Base-by-base conservation (phyloP, 2,888 invertebrate species). In the Antheraea yamamai region DNA sequence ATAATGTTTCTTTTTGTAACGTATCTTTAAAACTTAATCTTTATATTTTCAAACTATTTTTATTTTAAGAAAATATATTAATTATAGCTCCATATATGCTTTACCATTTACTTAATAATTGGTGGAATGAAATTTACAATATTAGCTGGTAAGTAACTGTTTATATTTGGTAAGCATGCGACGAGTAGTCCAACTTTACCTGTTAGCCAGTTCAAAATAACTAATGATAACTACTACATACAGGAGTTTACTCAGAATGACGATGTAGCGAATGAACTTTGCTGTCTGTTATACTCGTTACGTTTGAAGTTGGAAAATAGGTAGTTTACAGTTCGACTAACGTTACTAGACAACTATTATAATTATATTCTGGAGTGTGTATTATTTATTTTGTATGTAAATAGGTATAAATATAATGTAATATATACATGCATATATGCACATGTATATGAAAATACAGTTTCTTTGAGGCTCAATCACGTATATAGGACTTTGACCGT, bases 151-250 rank as follows among this genome's bases (percentile, higher is more conserved):
- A 47, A 30, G 26, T 75, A 70, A 30, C 58, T 64, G 66, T 58
- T 8, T 70, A 74, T 73, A 71, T 66, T 61, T 71, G 74, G 61
- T 61, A 64, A 72, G 47, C 61, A 72, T 77, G 78, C 81, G 81
- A 84, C 79, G 79, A 79, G 79, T 81, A 78, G 78, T 78, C 78
- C 75, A 83, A 87, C 80, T 85, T 85, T 79, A 78, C 77, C 78
- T 81, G 78, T 77, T 74, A 78, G 80, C 81, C 78, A 76, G 74
- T 76, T 76, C 81, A 79, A 79, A 81, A 83, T 83, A 83, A 84
- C 81, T 84, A 85, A 85, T 84, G 84, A 81, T 79, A 77, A 80
- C 81, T 76, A 80, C 77, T 78, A 75, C 73, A 81, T 80, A 80
- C 81, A 81, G 61, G 80, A 81, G 79, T 81, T 81, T 79, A 79